Evolutionary conservation across 30 jellyfish, hydroid and myxozoan genomes (phyloP), one percentile per base, ranked within the genome.

Genomic region (Cassiopea xamachana): DNA sequence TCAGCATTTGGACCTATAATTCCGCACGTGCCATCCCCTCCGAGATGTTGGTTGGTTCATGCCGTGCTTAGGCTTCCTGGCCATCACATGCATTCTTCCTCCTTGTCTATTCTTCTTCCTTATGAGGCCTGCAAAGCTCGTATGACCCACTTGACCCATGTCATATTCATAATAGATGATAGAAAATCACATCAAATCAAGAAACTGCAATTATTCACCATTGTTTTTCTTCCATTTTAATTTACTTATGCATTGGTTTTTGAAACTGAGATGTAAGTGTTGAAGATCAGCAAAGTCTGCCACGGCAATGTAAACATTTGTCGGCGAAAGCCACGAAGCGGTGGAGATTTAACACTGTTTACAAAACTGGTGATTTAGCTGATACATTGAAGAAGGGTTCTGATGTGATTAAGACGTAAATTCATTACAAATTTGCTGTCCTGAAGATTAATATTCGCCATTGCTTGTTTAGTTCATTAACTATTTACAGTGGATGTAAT

Each of bases 401-500:
- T 15, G 75, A 71, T 88, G 58, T 67, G 86, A 78, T 78, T 67
- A 78, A 46, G 73, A 58, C 90, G 84, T 88, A 77, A 88, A 88
- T 61, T 88, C 90, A 88, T 88, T 88, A 88, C 95, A 78, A 88
- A 79, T 88, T 88, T 79, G 16, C 88, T 73, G 39, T 88, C 86
- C 81, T 13, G n/a, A 18, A 62, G 95, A 88, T 88, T 88, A 88
- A 43, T 18, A 51, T 12, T 88, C 27, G 70, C 50, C 86, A 79
- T 59, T 88, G 95, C 95, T 88, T 64, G 95, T 88, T 88, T 88
- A 72, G 95, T 88, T 88, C 78, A 88, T 88, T 75, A 88, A 90
- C 82, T 69, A 82, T 88, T 79, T 88, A 67, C 72, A 55, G 92
- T 50, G 64, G 78, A 83, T 49, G 84, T 83, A 83, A 70, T 83